Conservation (phyloP, 2,797 vertebrate genomes). For the Sebastolobus alascanus region DNA sequence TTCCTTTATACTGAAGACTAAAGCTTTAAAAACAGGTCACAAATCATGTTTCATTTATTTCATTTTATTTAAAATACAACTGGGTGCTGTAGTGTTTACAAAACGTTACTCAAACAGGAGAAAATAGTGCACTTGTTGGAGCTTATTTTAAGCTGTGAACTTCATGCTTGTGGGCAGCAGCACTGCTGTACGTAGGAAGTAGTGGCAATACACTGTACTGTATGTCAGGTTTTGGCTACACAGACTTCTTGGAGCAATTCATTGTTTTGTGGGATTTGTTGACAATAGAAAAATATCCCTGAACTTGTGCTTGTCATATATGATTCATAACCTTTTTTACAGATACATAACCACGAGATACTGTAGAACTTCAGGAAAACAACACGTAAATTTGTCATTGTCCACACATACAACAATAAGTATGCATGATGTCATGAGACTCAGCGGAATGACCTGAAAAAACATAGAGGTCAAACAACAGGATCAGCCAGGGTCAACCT, state of each 20-base stretch:
- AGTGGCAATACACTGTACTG: background rate
- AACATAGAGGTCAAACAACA: background rate
- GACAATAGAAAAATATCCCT: background rate
- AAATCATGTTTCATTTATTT: too few species aligned
- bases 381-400: background rate
- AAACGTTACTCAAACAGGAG: background rate
- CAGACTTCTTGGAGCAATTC: background rate
- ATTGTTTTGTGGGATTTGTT: background rate
- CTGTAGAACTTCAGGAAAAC: background rate
- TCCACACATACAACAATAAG: background rate
- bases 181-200: background rate
- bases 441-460: background rate
- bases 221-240: background rate
- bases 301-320: background rate
- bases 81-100: background rate
- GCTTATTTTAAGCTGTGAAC: background rate
- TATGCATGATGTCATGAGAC: background rate
- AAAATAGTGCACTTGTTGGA: background rate
- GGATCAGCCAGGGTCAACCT: background rate
- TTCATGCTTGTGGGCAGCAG: background rate
- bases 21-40: background rate
- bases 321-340: background rate
- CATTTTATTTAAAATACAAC: background rate
- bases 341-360: background rate
- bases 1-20: background rate